phyloP scores from a whole-genome alignment of 2,888 invertebrate species.

The Branchellion lobata region DNA sequence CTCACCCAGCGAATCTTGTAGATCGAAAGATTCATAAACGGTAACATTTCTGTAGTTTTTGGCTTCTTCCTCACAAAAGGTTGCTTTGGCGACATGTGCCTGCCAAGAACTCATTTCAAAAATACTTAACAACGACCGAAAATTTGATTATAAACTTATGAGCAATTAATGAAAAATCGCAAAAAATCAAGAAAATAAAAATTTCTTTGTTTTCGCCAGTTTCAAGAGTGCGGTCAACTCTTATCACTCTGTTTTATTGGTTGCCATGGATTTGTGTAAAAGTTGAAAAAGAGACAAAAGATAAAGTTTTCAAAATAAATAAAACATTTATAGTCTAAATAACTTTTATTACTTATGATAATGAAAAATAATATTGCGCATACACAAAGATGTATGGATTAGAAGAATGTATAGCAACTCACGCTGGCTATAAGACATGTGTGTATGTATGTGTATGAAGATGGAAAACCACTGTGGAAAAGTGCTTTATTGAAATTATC shows the following conservation, averaged over 20 bases:
- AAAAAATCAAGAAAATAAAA: neutral
- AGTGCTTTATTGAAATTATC: constrained; percentile 1
- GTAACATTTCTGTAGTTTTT: neutral
- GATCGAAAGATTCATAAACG: neutral
- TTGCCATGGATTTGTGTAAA: neutral
- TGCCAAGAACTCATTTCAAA: neutral
- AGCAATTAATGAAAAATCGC: neutral
- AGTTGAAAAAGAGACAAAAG: too few relatives aligned
- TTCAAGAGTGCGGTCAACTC: neutral
- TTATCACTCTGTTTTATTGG: neutral
- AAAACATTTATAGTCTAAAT: neutral
- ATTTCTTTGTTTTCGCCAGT: neutral
- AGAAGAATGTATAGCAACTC: too few relatives aligned
- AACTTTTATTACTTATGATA: neutral
- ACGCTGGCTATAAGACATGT: too few relatives aligned
- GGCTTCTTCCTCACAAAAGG: neutral
- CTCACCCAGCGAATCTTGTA: neutral
- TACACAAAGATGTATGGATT: neutral
- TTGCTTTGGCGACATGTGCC: neutral
- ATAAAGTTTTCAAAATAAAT: too few relatives aligned
- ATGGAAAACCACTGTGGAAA: neutral
- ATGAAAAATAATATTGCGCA: neutral
- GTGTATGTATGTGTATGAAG: too few relatives aligned
- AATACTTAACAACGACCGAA: neutral
- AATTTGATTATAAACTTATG: neutral